These are phyloP conservation scores for Ptilodon capucinus DNA, from an alignment of 2,888 invertebrate genomes.

Conservation along the genomic window DNA sequence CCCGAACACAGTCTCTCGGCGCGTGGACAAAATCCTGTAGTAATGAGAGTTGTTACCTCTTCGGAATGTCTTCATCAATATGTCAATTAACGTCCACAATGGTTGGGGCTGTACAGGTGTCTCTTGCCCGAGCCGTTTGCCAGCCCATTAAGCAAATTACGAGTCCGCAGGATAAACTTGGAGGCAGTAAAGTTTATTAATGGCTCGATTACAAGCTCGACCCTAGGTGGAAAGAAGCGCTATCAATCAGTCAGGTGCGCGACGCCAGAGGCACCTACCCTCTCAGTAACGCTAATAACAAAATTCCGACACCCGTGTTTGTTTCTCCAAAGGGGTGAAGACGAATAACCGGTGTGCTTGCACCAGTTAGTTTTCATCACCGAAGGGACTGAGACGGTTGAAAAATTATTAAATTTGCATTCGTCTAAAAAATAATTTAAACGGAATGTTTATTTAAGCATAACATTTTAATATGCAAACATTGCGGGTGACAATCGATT, in stretches of 20 bases:
- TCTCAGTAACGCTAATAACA: conserved; percentile 80
- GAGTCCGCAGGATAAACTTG: conserved; percentile 79
- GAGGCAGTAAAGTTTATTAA: conserved; percentile 82
- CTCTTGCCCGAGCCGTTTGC: conserved; percentile 67
- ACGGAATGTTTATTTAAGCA: not conserved
- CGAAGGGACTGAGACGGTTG: conserved; percentile 42
- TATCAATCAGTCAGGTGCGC: conserved; percentile 82
- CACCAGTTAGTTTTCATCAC: conserved; percentile 51
- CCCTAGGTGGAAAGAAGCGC: conserved; percentile 82
- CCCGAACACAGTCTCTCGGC: not conserved
- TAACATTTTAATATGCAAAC: not conserved
- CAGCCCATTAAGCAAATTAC: conserved; percentile 81
- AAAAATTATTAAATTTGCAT: conserved; percentile 9
- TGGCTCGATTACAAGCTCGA: conserved; percentile 83
- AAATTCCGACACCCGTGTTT: conserved; percentile 80
- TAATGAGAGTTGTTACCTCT: conserved; percentile 34
- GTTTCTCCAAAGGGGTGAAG: conserved; percentile 78
- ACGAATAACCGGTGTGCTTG: conserved; percentile 69
- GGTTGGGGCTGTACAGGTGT: conserved; percentile 66
- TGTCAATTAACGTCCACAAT: conserved; percentile 66
- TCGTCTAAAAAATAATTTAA: not conserved
- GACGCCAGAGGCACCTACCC: conserved; percentile 70
- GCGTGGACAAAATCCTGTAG: conserved; percentile 10
- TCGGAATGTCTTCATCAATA: conserved; percentile 59
- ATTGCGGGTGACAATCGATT: not conserved